phyloP scores from a whole-genome alignment of 2,888 invertebrate species.

The Athetis lepigone region DNA sequence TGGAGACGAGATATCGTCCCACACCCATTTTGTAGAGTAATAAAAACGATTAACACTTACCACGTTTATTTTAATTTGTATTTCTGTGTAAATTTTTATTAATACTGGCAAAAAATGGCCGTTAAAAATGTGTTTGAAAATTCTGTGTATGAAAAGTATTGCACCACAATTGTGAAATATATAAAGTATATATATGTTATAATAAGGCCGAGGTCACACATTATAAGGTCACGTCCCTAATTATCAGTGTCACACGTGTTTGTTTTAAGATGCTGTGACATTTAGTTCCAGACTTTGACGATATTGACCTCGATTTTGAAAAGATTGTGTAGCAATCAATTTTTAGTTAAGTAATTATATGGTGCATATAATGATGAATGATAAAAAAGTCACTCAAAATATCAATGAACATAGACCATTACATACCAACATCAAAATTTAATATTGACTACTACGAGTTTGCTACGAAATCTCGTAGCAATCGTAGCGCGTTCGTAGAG shows the following conservation, averaged over 20 bases:
- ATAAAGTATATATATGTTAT: conserved; percentile 16
- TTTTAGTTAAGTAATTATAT: background rate
- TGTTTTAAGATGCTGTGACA: conserved; percentile 45
- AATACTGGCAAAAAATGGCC: conserved; percentile 18
- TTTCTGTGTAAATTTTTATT: conserved; percentile 41
- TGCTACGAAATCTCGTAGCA: conserved; percentile 57
- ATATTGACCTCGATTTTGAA: conserved; percentile 45
- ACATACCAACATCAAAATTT: background rate
- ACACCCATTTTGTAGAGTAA: conserved; percentile 42
- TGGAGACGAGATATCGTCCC: conserved; percentile 49
- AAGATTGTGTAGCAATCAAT: conserved; percentile 14
- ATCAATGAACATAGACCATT: background rate
- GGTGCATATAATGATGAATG: background rate
- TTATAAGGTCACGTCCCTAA: conserved; percentile 44
- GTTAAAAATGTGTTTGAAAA: conserved; percentile 17
- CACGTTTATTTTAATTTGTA: conserved; percentile 33
- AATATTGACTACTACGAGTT: conserved; percentile 11
- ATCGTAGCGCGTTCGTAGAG: conserved; percentile 57
- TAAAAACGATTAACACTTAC: conserved; percentile 49
- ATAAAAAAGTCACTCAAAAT: background rate
- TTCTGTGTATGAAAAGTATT: conserved; percentile 26
- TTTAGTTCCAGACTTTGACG: conserved; percentile 45
- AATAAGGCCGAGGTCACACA: conserved; percentile 39
- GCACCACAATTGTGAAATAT: conserved; percentile 55
- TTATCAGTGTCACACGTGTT: conserved; percentile 42